Percentiles rank a stretch among this genome's conserved stretches.
phyloP scores from a whole-genome alignment of 2,888 invertebrate genomes.

The Chrysomela aeneicollis region DNA sequence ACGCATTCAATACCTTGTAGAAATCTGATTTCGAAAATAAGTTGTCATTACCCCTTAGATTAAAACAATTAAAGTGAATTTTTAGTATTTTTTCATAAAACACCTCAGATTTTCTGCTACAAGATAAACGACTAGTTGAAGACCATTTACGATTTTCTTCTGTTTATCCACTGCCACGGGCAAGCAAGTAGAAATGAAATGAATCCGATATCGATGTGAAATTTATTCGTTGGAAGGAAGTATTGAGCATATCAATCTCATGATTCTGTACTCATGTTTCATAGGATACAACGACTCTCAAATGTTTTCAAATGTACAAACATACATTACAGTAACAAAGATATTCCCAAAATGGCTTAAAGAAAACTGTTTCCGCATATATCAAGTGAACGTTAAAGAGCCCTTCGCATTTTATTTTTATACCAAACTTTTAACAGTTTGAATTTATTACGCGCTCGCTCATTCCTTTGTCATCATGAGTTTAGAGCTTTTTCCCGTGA shows the following conservation, averaged over 20 bases:
- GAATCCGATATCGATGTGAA: too few species aligned
- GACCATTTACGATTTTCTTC: too few species aligned
- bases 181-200: too few species aligned
- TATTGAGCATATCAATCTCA: slow-evolving; percentile 38
- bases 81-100: too few species aligned
- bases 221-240: too few species aligned
- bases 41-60: too few species aligned
- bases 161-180: too few species aligned
- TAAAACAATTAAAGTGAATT: too few species aligned
- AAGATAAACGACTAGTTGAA: too few species aligned
- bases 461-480: slow-evolving; percentile 37
- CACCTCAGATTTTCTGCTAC: too few species aligned
- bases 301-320: slow-evolving; percentile 48
- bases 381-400: slow-evolving; percentile 44
- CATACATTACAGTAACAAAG: slow-evolving; percentile 50
- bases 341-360: slow-evolving; percentile 44
- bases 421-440: slow-evolving; percentile 40
- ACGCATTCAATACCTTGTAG: too few species aligned
- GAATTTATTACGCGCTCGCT: slow-evolving; percentile 36
- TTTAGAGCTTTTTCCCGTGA: slow-evolving; percentile 29
- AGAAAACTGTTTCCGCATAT: slow-evolving; percentile 47
- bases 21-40: too few species aligned
- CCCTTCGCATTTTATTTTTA: slow-evolving; percentile 40
- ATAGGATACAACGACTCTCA: slow-evolving; percentile 45
- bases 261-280: slow-evolving; percentile 43